Evolutionary conservation across 2,888 invertebrate species (phyloP).

Genomic region (Melanostoma mellinum): DNA sequence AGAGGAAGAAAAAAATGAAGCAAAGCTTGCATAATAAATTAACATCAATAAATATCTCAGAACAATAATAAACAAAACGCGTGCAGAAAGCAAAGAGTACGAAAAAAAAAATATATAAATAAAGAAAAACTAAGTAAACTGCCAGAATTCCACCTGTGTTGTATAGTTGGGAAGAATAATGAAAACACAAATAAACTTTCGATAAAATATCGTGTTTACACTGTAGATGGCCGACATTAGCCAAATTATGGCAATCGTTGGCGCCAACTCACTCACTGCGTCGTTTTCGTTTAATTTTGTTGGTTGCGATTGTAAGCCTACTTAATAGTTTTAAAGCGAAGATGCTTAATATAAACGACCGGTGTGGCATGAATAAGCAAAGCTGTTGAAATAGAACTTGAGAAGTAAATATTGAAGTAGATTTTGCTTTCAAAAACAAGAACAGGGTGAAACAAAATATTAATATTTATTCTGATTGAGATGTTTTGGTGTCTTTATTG

Average conservation of each 20-base stretch:
- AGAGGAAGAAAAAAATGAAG: neutral
- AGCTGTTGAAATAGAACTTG: constrained; percentile 14
- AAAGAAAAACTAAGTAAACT: neutral
- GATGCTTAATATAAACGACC: neutral
- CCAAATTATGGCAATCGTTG: constrained; percentile 46
- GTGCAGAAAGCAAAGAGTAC: neutral
- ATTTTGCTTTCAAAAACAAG: neutral
- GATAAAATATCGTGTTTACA: constrained; percentile 58
- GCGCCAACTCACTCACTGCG: constrained; percentile 31
- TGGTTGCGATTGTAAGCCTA: constrained; percentile 3
- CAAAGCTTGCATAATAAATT: constrained; percentile 28
- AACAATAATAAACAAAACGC: constrained; percentile 18
- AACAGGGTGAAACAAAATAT: constrained; percentile 4
- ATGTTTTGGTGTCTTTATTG: no score
- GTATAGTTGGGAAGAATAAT: constrained; percentile 24
- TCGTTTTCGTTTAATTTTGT: constrained; percentile 8
- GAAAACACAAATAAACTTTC: constrained; percentile 49
- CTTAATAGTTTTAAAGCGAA: constrained; percentile 10
- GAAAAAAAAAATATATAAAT: neutral
- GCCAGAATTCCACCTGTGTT: constrained; percentile 19
- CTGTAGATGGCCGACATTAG: constrained; percentile 44
- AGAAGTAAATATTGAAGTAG: neutral
- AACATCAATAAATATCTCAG: constrained; percentile 32
- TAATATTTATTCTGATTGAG: no score
- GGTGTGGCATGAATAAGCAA: constrained; percentile 7